phyloP scores from a whole-genome alignment of 1,140 invertebrate species.

The Amphibalanus amphitrite region DNA sequence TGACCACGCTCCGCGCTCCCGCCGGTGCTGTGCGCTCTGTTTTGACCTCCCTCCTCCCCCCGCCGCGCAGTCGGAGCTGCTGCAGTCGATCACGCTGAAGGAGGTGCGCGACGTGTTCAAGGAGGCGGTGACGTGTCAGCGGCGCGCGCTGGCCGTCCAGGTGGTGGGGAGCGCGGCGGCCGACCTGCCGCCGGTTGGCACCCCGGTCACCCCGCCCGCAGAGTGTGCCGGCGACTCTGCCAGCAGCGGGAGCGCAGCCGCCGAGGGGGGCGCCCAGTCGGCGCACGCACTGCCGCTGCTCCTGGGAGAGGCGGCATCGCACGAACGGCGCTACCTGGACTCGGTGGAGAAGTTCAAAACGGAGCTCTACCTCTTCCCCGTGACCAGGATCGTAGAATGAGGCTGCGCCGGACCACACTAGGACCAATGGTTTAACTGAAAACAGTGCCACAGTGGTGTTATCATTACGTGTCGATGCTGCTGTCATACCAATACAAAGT shows the following conservation, averaged over 20 bases:
- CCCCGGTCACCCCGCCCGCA: background rate
- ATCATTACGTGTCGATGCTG: too few relatives aligned
- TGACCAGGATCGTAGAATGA: background rate
- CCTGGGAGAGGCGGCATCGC: too few relatives aligned
- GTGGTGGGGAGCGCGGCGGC: slow-evolving; percentile 12
- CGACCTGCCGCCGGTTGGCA: background rate
- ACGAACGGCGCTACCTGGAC: background rate
- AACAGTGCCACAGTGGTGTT: too few relatives aligned
- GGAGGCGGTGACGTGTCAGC: background rate
- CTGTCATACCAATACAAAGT: too few relatives aligned
- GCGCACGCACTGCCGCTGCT: background rate
- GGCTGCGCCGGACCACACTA: too few relatives aligned
- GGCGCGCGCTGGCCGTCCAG: slow-evolving; percentile 13
- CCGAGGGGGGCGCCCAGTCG: background rate
- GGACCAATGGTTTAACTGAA: too few relatives aligned
- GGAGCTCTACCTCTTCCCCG: background rate
- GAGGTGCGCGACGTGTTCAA: too few relatives aligned
- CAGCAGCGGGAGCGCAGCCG: background rate
- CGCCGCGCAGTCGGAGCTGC: background rate
- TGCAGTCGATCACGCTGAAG: too few relatives aligned
- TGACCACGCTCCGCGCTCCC: too few relatives aligned
- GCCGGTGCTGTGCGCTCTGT: background rate
- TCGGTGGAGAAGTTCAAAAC: background rate
- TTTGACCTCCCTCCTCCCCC: too few relatives aligned
- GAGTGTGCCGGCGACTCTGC: background rate